phyloP scores from a whole-genome alignment of 2,113 vertebrate genomes.

The Gorsachius goisagi region DNA sequence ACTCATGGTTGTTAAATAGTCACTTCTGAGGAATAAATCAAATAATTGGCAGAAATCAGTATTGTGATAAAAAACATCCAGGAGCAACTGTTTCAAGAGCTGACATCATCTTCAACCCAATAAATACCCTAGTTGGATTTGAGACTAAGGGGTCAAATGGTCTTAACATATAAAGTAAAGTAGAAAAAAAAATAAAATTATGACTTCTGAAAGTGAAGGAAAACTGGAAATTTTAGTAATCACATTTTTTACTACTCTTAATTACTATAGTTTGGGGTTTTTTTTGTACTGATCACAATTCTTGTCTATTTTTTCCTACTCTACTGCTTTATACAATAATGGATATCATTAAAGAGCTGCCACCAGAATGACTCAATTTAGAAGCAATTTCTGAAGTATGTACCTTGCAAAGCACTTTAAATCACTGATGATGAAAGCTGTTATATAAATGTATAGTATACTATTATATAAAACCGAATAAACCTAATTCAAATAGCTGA shows the following conservation, averaged over 20 bases:
- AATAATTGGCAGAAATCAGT: background rate
- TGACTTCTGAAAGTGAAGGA: background rate
- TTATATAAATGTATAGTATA: constrained; percentile 27
- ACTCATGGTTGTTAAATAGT: background rate
- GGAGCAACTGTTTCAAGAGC: background rate
- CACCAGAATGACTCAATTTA: constrained; percentile 14
- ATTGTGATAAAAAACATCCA: background rate
- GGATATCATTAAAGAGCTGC: background rate
- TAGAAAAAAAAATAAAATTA: background rate
- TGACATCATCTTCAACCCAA: background rate
- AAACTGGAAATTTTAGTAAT: background rate
- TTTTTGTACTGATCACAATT: background rate
- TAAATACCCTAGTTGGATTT: background rate
- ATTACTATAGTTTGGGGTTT: background rate
- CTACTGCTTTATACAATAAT: background rate
- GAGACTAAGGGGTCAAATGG: background rate
- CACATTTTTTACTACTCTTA: background rate
- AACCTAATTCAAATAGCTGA: constrained; percentile 33
- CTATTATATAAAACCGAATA: background rate
- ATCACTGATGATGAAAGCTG: constrained; percentile 13
- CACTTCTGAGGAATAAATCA: background rate
- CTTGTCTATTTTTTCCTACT: background rate
- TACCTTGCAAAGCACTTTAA: constrained; percentile 14
- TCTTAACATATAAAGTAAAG: background rate
- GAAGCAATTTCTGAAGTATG: constrained; percentile 30